A percentile compares a stretch with the other conserved stretches of the same genome.
Conservation (phyloP, 2,113 vertebrate genomes). For the Macaca mulatta region DNA sequence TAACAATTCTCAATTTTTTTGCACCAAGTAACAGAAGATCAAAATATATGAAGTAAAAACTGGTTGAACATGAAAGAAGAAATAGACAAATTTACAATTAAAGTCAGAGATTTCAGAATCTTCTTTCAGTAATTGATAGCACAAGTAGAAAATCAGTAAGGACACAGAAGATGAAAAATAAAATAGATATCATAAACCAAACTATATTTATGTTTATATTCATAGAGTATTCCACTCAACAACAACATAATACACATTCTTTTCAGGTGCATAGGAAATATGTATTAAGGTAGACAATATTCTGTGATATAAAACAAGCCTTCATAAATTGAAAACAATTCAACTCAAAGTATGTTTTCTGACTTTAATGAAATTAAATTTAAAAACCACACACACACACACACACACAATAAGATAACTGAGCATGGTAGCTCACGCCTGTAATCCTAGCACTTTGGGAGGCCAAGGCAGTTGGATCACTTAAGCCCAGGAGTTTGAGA, state of each 20-base stretch:
- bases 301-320: not conserved
- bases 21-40: not conserved
- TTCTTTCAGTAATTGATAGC: not conserved
- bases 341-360: not conserved
- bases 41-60: not conserved
- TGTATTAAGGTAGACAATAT: not conserved
- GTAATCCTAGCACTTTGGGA: too few relatives aligned
- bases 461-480: too few relatives aligned
- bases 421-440: too few relatives aligned
- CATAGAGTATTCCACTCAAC: not conserved
- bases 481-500: too few relatives aligned
- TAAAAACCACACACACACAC: too few relatives aligned
- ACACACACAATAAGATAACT: too few relatives aligned
- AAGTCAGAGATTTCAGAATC: not conserved
- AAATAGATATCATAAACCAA: not conserved
- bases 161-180: not conserved
- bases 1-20: not conserved
- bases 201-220: not conserved
- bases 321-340: constrained; percentile 30
- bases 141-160: not conserved
- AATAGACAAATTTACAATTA: not conserved
- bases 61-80: not conserved
- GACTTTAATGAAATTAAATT: not conserved
- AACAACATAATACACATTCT: not conserved
- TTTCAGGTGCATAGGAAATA: not conserved